A percentile compares a stretch with the other conserved stretches of the same genome.
Evolutionary conservation across 2,888 invertebrate species (phyloP).

Genomic region (Volucella inflata): DNA sequence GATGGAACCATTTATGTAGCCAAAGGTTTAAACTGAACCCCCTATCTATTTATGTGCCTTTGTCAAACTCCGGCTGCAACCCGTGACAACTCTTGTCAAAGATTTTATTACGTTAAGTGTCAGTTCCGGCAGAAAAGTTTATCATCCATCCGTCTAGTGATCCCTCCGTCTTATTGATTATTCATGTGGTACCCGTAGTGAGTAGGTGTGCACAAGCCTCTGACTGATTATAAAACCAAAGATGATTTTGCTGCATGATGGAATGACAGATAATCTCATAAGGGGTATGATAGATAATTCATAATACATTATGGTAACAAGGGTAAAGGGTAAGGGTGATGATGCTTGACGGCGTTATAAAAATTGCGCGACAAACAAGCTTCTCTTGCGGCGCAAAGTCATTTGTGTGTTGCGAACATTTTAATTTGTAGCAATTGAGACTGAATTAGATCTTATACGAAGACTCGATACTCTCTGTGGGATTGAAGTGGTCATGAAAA

Average conservation of each 20-base stretch:
- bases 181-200: background rate
- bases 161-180: slow-evolving; percentile 10
- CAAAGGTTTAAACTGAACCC: background rate
- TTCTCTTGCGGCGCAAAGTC: slow-evolving; percentile 4
- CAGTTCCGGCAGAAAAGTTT: background rate
- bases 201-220: background rate
- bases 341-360: slow-evolving; percentile 2
- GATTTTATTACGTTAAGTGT: slow-evolving; percentile 33
- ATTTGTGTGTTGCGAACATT: slow-evolving; percentile 25
- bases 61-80: background rate
- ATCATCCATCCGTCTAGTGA: background rate
- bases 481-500: slow-evolving; percentile 1
- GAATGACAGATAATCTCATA: slow-evolving; percentile 1
- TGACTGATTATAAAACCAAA: background rate
- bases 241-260: slow-evolving; percentile 1
- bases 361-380: slow-evolving; percentile 11
- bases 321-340: background rate
- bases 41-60: background rate
- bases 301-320: background rate
- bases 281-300: slow-evolving; percentile 1
- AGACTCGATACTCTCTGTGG: background rate
- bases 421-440: slow-evolving; percentile 24
- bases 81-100: background rate
- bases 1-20: no score
- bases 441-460: background rate